Base-by-base conservation (phyloP, 2,888 invertebrate genomes). In the Orchesella flavescens region DNA sequence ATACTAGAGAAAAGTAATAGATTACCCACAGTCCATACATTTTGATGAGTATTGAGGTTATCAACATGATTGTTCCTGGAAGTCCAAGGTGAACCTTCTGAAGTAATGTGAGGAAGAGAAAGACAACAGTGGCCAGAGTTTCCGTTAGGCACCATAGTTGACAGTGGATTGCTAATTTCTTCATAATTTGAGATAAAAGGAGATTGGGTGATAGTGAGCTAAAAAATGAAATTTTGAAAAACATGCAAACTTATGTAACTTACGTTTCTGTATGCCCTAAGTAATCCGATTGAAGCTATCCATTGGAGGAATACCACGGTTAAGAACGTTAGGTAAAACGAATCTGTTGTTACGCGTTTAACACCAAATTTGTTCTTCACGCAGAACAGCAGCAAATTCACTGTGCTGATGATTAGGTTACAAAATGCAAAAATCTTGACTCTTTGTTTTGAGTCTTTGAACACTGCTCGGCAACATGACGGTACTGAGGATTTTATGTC, bases 1-100 rank as follows among this genome's bases (percentile, higher is more conserved):
- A 53, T 65, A 55, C 72, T n/a, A 79, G 17, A 4, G 34, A 79
- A 55, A 44, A 73, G 19, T 73, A 79, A 44, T 55, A 79, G 9
- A 79, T 66, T 12, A 79, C 44, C 72, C 72, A 79, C 4, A 79
- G 21, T 15, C 79, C 79, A 66, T 63, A 15, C 5, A 79, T 17
- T 61, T 79, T 72, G 0, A 79, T 44, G 1, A 63, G 0, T 12
- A n/a, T n/a, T 13, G 19, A 17, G 13, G 72, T 12, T n/a, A 21
- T 3, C 17, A 79, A 43, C 0, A 72, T 24, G n/a, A 9, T 5
- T 12, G 17, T 7, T 5, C 72, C 79, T n/a, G 69, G 53, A 72
- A 63, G 65, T 13, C 21, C 23, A 21, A 73, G 2, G 21, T 44
- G 0, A 0, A 79, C 72, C 4, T 17, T 0, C n/a, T 53, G 44